These are phyloP conservation scores for Melieria crassipennis DNA, from an alignment of 2,888 invertebrate species.

Conservation along the genomic window DNA sequence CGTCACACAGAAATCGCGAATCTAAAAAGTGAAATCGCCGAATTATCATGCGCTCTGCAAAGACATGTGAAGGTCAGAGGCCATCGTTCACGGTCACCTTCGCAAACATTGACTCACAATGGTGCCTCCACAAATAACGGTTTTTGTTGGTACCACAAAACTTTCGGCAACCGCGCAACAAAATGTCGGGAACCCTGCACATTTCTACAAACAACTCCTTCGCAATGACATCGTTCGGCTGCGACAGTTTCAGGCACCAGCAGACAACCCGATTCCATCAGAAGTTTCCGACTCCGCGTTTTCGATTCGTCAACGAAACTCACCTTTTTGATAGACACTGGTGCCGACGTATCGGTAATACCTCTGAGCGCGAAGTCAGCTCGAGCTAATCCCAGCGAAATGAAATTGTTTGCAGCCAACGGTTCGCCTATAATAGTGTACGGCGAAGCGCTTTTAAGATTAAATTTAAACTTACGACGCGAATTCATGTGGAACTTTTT, in stretches of 20 bases:
- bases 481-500: slow-evolving; percentile 26
- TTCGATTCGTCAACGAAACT: too few species aligned
- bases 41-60: neutral
- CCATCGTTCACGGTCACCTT: slow-evolving; percentile 7
- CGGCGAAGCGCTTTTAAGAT: slow-evolving; percentile 12
- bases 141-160: slow-evolving; percentile 36
- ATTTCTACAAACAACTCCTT: too few species aligned
- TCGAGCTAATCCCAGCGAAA: too few species aligned
- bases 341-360: slow-evolving; percentile 24
- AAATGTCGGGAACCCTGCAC: neutral
- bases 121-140: neutral
- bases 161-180: slow-evolving; percentile 9
- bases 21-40: slow-evolving; percentile 12
- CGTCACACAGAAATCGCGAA: slow-evolving; percentile 4
- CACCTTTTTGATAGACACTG: slow-evolving; percentile 35
- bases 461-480: slow-evolving; percentile 30
- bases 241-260: too few species aligned
- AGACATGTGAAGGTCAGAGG: slow-evolving; percentile 5
- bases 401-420: slow-evolving; percentile 34
- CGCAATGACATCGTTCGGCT: too few species aligned
- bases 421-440: slow-evolving; percentile 6
- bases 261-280: too few species aligned
- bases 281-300: too few species aligned
- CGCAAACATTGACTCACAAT: neutral
- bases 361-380: too few species aligned